Evolutionary conservation across 2,113 vertebrate genomes (phyloP).

Genomic region (Garra rufa): DNA sequence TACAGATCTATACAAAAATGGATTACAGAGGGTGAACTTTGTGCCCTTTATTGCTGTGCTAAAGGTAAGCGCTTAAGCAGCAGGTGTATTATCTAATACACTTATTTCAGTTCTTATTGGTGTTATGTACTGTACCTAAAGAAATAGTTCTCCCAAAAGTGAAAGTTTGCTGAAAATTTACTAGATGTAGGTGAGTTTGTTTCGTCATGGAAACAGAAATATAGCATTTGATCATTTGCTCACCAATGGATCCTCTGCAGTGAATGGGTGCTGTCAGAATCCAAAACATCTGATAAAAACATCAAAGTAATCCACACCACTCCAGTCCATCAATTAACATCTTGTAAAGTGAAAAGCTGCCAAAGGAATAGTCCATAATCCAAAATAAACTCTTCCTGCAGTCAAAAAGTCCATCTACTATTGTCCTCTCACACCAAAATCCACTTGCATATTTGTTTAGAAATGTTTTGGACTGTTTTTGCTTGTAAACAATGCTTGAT

Average conservation of each 20-base stretch:
- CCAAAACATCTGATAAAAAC: background rate
- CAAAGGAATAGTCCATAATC: too few species aligned
- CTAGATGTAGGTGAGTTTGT: background rate
- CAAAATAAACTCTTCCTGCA: too few species aligned
- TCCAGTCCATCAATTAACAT: background rate
- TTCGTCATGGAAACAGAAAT: background rate
- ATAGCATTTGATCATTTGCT: background rate
- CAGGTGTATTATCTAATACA: background rate
- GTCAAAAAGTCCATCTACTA: too few species aligned
- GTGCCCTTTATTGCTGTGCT: conserved; percentile 95
- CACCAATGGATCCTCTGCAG: background rate
- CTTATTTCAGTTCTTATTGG: background rate
- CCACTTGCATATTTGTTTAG: too few species aligned
- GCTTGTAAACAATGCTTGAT: too few species aligned
- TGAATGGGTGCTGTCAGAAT: background rate
- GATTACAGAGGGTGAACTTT: conserved; percentile 97
- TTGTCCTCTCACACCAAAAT: too few species aligned
- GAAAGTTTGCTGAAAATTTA: background rate
- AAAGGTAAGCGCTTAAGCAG: conserved; percentile 80
- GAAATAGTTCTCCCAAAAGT: background rate
- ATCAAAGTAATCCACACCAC: background rate
- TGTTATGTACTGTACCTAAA: background rate
- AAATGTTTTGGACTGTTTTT: too few species aligned
- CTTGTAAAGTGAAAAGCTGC: background rate
- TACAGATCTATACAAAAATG: conserved; percentile 98